Conservation (phyloP, 2,797 vertebrate genomes). For the Microctenopoma lineatum region DNA sequence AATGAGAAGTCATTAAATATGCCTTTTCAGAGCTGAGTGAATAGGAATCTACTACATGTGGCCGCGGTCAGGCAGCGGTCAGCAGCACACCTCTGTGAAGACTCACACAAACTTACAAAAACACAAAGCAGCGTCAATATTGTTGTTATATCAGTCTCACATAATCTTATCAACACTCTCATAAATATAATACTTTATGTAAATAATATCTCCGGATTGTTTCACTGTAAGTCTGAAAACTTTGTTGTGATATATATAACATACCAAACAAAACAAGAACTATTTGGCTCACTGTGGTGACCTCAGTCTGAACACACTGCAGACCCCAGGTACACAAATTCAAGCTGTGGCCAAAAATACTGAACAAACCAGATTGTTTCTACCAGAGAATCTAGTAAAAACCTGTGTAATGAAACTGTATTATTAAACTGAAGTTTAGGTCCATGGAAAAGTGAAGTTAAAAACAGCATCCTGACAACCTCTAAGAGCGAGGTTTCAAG, state of each 20-base stretch:
- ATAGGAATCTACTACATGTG: conserved; percentile 32
- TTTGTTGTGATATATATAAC: no score
- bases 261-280: conserved; percentile 1
- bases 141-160: conserved; percentile 1
- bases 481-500: conserved; percentile 13
- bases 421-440: conserved; percentile 10
- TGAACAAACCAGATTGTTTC: background rate
- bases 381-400: background rate
- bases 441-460: conserved; percentile 1
- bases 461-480: conserved; percentile 29
- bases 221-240: background rate
- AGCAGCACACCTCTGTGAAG: conserved; percentile 29
- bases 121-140: background rate
- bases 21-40: conserved; percentile 65
- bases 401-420: conserved; percentile 16
- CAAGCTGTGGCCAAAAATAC: conserved; percentile 9
- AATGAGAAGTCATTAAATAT: conserved; percentile 80
- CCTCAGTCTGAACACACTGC: conserved; percentile 13
- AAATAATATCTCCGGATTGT: conserved; percentile 10
- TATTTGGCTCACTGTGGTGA: conserved; percentile 8
- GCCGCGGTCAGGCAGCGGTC: conserved; percentile 36
- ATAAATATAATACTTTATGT: background rate
- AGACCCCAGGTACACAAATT: conserved; percentile 11
- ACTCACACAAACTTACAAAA: conserved; percentile 7
- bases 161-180: conserved; percentile 19